phyloP scores from a whole-genome alignment of 64 coral and sea anemone species.

The Pocillopora verrucosa region DNA sequence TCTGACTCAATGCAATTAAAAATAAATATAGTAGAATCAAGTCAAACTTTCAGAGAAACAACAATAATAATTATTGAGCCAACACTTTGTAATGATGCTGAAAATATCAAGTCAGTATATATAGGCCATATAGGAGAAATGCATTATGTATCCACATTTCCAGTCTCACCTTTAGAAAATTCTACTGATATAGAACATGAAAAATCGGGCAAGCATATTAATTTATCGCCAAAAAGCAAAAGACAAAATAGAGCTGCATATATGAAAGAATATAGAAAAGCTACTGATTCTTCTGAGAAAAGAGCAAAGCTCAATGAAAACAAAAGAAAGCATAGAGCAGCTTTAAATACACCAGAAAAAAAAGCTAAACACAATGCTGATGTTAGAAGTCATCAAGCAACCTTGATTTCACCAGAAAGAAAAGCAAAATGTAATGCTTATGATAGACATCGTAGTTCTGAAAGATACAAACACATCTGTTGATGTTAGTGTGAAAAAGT shows the following conservation, averaged over 20 bases:
- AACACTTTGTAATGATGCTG: neutral
- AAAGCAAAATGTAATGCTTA: neutral
- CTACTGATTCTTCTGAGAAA: neutral
- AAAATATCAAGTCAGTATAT: too few relatives aligned
- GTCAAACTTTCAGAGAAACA: neutral
- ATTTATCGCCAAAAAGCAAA: too few relatives aligned
- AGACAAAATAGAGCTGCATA: too few relatives aligned
- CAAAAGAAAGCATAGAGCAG: neutral
- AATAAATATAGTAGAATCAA: conserved; percentile 11
- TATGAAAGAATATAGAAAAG: too few relatives aligned
- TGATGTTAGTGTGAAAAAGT: too few relatives aligned
- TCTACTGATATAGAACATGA: too few relatives aligned
- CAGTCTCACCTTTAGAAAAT: neutral
- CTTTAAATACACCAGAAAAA: neutral
- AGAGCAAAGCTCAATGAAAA: neutral
- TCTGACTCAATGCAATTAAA: neutral
- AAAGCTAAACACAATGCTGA: too few relatives aligned
- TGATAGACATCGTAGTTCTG: neutral
- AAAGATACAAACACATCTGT: neutral
- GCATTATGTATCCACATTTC: too few relatives aligned
- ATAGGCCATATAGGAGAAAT: too few relatives aligned
- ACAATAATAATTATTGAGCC: neutral
- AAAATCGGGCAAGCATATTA: too few relatives aligned
- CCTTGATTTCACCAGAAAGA: too few relatives aligned
- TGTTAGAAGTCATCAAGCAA: too few relatives aligned